Percentiles rank a stretch among this genome's conserved stretches.
phyloP scores from a whole-genome alignment of 1,140 invertebrate genomes.

The silkworm (Bombyx mori) region ASM3026992v2 NC_085121.1:6075001-6075500 shows the following conservation, averaged over 20 bases:
- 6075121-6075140: conserved; percentile 58
- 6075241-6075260: conserved; percentile 6
- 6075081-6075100: conserved; percentile 25
- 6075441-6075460: neutral
- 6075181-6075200: neutral
- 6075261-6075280: conserved; percentile 41
- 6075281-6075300: conserved; percentile 58
- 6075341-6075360: conserved; percentile 2
- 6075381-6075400: conserved; percentile 19
- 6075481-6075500: conserved; percentile 5
- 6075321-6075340: conserved; percentile 36
- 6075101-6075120: conserved; percentile 54
- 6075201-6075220: neutral
- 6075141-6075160: conserved; percentile 47
- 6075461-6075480: neutral
- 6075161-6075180: conserved; percentile 26
- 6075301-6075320: conserved; percentile 32
- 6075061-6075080: too few species aligned
- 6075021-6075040: too few species aligned
- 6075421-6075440: conserved; percentile 13
- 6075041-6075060: too few species aligned
- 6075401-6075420: conserved; percentile 15
- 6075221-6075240: neutral
- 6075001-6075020: too few species aligned
- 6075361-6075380: conserved; percentile 7